Evolutionary conservation across 2,113 vertebrate species (phyloP), one percentile per base, ranked within the genome.

Genomic region (Aleadryas rufinucha): DNA sequence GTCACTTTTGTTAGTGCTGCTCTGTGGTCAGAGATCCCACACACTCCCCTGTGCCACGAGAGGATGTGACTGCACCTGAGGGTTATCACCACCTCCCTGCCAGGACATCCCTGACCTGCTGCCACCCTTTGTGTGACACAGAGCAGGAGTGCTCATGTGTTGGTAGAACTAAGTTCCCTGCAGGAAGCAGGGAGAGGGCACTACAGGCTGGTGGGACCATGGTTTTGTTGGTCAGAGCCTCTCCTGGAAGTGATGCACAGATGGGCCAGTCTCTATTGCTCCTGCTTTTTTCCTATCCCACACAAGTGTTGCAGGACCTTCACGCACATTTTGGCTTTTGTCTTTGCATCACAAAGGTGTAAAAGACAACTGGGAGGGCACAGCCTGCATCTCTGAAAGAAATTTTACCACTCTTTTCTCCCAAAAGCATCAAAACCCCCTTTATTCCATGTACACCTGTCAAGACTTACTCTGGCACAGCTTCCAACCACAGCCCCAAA

Each of bases 261-360:
- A 10, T n/a, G 13, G 18, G 33, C 20, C 57, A 30, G 19, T 41
- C 37, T 26, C 52, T 60, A 9, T 9, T 0, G 2, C 13, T 41
- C 35, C 56, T 12, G n/a, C 41, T 37, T 13, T 49, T 69, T 7
- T 41, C n/a, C n/a, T 31, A 24, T 28, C 4, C 1, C 21, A 19
- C 7, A 2, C 0, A 1, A 56, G 10, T n/a, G 6, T 47, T 47
- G 31, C 26, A 89, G 31, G 47, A 57, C 10, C 10, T 50, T 37
- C n/a, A 6, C 0, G 0, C 10, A 7, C 16, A 4, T 61, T 61
- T 72, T 56, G 49, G 33, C 4, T 47, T 85, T 83, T 60, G 57
- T 3, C 23, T 50, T 64, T 23, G n/a, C 24, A 47, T 47, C 2
- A 13, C 15, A 53, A 45, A 77, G 6, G 22, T 20, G 17, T 16